phyloP scores from a whole-genome alignment of 1,140 invertebrate species.

The Atta colombica region DNA sequence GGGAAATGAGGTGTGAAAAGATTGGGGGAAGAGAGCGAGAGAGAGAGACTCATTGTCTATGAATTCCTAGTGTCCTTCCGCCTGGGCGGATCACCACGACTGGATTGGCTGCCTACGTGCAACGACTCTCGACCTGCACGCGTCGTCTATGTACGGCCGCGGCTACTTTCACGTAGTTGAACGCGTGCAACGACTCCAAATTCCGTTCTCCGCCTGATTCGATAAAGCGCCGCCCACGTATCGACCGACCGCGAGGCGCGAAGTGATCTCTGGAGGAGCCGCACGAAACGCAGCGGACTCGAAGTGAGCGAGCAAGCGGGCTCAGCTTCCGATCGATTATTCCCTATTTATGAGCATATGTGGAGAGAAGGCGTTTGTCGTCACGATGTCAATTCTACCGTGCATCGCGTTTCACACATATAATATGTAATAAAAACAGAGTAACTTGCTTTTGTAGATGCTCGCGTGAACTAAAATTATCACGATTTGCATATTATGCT shows the following conservation, averaged over 20 bases:
- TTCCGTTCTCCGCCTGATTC: slow-evolving; percentile 66
- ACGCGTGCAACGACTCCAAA: slow-evolving; percentile 73
- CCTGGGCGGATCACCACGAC: slow-evolving; percentile 78
- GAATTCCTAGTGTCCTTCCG: slow-evolving; percentile 79
- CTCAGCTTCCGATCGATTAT: slow-evolving; percentile 47
- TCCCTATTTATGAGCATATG: slow-evolving; percentile 35
- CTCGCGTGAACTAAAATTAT: neutral
- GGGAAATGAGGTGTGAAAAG: slow-evolving; percentile 2
- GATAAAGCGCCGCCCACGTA: slow-evolving; percentile 69
- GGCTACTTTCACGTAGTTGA: slow-evolving; percentile 72
- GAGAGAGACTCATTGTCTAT: slow-evolving; percentile 74
- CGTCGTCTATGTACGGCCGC: slow-evolving; percentile 55
- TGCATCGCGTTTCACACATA: neutral
- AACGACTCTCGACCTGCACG: slow-evolving; percentile 45
- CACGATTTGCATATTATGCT: neutral
- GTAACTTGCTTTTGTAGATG: neutral
- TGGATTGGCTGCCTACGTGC: slow-evolving; percentile 72
- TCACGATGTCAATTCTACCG: neutral
- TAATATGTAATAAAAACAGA: neutral
- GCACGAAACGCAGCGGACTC: slow-evolving; percentile 22
- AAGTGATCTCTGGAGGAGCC: slow-evolving; percentile 22
- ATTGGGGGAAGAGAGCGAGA: neutral
- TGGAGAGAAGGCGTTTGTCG: slow-evolving; percentile 12
- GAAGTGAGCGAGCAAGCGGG: slow-evolving; percentile 3
- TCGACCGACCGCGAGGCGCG: slow-evolving; percentile 28